Evolutionary conservation across 2,888 invertebrate species (phyloP).

Genomic region (Nemurella pictetii): DNA sequence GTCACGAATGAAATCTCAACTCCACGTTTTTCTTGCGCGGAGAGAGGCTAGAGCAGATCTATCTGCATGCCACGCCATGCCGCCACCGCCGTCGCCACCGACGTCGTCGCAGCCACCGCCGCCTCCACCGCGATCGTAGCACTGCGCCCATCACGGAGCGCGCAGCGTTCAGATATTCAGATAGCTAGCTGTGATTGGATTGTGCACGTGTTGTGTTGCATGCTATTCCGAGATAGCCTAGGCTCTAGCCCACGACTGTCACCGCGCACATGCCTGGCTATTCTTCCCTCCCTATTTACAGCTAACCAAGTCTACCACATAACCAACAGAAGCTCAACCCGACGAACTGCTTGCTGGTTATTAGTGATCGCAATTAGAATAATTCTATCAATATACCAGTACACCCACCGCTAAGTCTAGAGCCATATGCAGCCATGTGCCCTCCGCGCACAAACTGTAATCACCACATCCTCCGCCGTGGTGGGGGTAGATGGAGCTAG

Average conservation of each 20-base stretch:
- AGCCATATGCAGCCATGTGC: neutral
- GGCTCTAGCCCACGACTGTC: neutral
- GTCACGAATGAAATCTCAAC: neutral
- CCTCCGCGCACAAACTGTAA: neutral
- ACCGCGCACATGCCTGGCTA: neutral
- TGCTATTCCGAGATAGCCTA: neutral
- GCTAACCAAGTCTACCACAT: neutral
- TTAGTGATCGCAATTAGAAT: neutral
- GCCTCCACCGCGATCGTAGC: neutral
- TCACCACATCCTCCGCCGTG: neutral
- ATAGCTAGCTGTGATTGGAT: neutral
- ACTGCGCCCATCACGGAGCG: neutral
- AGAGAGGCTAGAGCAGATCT: neutral
- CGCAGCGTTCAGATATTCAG: neutral
- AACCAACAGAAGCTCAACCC: neutral
- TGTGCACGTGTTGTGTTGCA: neutral
- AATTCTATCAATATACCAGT: neutral
- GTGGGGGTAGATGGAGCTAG: neutral
- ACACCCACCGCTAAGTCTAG: neutral
- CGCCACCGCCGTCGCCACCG: too few relatives aligned
- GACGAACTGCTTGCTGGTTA: neutral
- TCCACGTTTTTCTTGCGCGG: neutral
- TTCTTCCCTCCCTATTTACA: neutral
- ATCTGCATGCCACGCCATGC: too few relatives aligned
- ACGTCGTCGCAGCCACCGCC: too few relatives aligned